phyloP scores from a whole-genome alignment of 2,888 invertebrate genomes.

The Drosophila vallismaia region DNA sequence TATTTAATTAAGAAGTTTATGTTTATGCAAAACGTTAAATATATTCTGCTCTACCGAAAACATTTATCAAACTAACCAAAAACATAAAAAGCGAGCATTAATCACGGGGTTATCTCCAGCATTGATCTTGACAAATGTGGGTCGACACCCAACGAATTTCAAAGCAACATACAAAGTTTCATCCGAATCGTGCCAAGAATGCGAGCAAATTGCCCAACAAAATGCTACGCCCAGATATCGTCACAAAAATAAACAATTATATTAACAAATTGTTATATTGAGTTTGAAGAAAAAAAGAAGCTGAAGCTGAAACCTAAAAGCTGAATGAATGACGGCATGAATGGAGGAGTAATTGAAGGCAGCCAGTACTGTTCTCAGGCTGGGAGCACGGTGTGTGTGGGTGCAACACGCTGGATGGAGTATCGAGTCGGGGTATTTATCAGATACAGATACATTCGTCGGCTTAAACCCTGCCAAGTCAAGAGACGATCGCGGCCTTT shows the following conservation, averaged over 20 bases:
- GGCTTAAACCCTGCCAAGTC: slow-evolving; percentile 38
- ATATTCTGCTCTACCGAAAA: slow-evolving; percentile 4
- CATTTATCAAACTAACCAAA: slow-evolving; percentile 33
- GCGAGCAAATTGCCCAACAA: slow-evolving; percentile 43
- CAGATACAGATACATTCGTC: slow-evolving; percentile 56
- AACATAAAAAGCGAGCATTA: slow-evolving; percentile 38
- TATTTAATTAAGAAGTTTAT: slow-evolving; percentile 1
- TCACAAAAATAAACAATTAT: slow-evolving; percentile 51
- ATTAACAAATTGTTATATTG: slow-evolving; percentile 62
- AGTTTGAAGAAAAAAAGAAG: slow-evolving; percentile 16
- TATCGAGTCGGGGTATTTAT: slow-evolving; percentile 42
- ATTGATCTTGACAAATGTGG: slow-evolving; percentile 64
- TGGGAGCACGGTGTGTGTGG: slow-evolving; percentile 63
- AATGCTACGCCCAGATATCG: slow-evolving; percentile 20
- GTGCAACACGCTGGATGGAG: slow-evolving; percentile 51
- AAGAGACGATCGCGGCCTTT: slow-evolving; percentile 54
- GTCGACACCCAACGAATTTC: slow-evolving; percentile 26
- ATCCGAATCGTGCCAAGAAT: slow-evolving; percentile 23
- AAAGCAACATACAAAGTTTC: slow-evolving; percentile 16
- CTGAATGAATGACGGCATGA: slow-evolving; percentile 60
- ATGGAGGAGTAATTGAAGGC: slow-evolving; percentile 70
- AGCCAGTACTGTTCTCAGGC: slow-evolving; percentile 67
- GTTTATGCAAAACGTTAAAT: slow-evolving; percentile 3
- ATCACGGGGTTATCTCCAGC: slow-evolving; percentile 54
- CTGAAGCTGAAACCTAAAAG: slow-evolving; percentile 15